These are phyloP conservation scores for Poliocrania exsul DNA, from an alignment of 2,797 vertebrate genomes.

Conservation along the genomic window DNA sequence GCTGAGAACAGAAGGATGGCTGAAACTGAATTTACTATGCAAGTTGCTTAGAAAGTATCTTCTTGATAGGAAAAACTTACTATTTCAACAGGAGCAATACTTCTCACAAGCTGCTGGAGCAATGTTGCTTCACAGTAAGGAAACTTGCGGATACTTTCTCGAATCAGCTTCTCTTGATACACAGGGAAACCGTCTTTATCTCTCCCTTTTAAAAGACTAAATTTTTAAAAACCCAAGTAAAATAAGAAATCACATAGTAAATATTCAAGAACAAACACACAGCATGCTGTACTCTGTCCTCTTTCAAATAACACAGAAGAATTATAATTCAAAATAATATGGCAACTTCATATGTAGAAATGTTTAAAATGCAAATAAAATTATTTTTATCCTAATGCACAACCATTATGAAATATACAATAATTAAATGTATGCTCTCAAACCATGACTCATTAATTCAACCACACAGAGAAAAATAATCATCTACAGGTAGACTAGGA, in stretches of 20 bases:
- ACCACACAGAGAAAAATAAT: background rate
- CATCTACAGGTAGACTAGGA: background rate
- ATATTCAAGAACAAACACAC: background rate
- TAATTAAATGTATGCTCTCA: background rate
- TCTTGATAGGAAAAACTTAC: constrained; percentile 78
- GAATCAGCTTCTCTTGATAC: constrained; percentile 93
- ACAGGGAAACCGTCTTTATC: constrained; percentile 91
- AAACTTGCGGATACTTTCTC: constrained; percentile 95
- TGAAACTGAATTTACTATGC: background rate
- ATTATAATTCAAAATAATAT: background rate
- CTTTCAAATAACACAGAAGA: background rate
- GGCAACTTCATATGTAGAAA: background rate
- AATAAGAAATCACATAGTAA: background rate
- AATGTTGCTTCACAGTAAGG: constrained; percentile 94
- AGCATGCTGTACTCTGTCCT: background rate
- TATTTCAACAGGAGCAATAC: constrained; percentile 95
- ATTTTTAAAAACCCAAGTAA: background rate
- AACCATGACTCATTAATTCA: background rate
- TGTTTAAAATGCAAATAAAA: background rate
- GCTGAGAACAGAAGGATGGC: background rate
- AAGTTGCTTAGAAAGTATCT: background rate
- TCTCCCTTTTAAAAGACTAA: constrained; percentile 91
- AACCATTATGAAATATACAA: background rate
- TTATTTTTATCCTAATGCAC: background rate
- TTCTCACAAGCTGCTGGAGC: constrained; percentile 97